Percentiles rank a stretch among this genome's conserved stretches.
Conservation (phyloP, 2,797 vertebrate species). For the Ctenosaura bakeri region DNA sequence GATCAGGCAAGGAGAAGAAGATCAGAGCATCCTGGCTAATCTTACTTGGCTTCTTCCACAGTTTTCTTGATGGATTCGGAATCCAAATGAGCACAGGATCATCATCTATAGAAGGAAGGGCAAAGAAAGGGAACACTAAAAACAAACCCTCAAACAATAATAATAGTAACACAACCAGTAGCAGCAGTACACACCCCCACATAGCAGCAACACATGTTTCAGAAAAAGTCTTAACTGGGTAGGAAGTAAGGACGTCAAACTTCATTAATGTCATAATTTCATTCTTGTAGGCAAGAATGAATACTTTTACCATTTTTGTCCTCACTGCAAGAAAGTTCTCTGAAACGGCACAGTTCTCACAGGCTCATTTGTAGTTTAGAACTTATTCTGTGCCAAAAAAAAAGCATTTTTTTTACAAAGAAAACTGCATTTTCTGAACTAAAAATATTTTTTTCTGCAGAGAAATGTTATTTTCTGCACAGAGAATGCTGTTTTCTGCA, state of each 20-base stretch:
- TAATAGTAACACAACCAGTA: not conserved
- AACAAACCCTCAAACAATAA: slow-evolving; percentile 58
- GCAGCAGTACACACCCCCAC: not conserved
- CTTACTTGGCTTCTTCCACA: slow-evolving; percentile 73
- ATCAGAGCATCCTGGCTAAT: slow-evolving; percentile 71
- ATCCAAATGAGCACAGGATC: slow-evolving; percentile 72
- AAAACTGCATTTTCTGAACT: too few species aligned
- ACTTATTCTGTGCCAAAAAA: too few species aligned
- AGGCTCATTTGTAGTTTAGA: too few species aligned
- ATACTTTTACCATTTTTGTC: too few species aligned
- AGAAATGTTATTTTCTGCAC: too few species aligned
- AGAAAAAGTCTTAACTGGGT: not conserved
- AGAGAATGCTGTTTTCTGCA: too few species aligned
- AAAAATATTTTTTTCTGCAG: too few species aligned
- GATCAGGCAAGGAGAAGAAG: slow-evolving; percentile 72
- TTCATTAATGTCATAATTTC: too few species aligned
- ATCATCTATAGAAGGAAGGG: slow-evolving; percentile 82
- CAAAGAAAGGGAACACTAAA: slow-evolving; percentile 82
- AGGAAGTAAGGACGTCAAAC: not conserved
- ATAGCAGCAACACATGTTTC: slow-evolving; percentile 27
- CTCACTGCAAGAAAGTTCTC: too few species aligned
- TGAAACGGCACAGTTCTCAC: too few species aligned
- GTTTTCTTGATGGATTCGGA: slow-evolving; percentile 80
- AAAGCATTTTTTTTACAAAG: too few species aligned
- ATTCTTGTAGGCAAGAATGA: too few species aligned